Evolutionary conservation across 1,140 invertebrate genomes (phyloP), one percentile per base, ranked within the genome.

Genomic region (Heliconius congener): DNA sequence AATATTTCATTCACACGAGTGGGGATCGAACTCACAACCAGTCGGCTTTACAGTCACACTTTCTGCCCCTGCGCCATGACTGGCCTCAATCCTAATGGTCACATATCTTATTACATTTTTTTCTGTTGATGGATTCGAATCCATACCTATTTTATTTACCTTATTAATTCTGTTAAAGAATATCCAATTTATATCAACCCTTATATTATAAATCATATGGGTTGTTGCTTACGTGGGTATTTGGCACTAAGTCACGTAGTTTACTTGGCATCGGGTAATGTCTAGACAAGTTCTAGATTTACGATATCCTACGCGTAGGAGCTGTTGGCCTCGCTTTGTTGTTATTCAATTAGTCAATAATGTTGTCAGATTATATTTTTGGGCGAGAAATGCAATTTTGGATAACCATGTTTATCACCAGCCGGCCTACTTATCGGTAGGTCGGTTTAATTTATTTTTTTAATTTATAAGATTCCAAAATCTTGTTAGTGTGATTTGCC

Each of bases 231-330:
- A 87, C 84, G 89, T 86, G 80, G 37, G 37, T 79, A 87, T 87
- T 88, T 85, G 87, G 87, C 85, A 86, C 74, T 85, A 80, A 83
- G 79, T 85, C 84, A 74, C 76, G 77, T 77, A 85, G 83, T 83
- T 83, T 77, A 82, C 81, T 80, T 85, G 82, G 82, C 78, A 78
- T 76, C 73, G 71, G 39, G 42, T 66, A 76, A 76, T 85, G 90
- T 89, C 89, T 90, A 91, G 91, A 88, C 91, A 83, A 86, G 86
- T 85, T 84, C 84, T 87, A 89, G 90, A 93, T 93, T 92, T 93
- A 93, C 85, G 86, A 88, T 87, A 87, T 83, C 83, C 82, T 84
- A 71, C 81, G 91, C 88, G 92, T 93, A 87, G 92, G 92, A 90
- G 91, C 86, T 30, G 92, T 90, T 91, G 84, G 87, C 92, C 91